A percentile compares a stretch with the other conserved stretches of the same genome.
Conservation (phyloP, 2,113 vertebrate genomes). For the Cottus gobio region DNA sequence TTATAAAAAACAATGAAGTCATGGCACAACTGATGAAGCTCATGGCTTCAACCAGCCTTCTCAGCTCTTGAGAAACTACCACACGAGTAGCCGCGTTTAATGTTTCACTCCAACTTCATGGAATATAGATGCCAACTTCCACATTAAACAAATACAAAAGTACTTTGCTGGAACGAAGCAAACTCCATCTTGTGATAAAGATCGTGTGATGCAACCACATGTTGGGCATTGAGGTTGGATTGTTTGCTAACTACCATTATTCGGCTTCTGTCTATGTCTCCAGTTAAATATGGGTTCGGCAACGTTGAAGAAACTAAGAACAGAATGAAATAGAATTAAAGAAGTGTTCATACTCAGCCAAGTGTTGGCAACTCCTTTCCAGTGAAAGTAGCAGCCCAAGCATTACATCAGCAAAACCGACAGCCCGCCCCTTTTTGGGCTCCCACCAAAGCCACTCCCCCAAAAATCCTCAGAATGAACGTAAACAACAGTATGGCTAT, state of each 20-base stretch:
- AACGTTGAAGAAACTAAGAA: no score
- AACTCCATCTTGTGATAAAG: neutral
- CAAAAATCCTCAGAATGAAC: neutral
- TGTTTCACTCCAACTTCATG: neutral
- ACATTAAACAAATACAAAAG: conserved; percentile 8
- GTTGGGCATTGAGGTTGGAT: neutral
- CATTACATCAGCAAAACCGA: no score
- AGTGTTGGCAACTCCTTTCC: no score
- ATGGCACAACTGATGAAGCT: neutral
- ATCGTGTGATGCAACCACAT: neutral
- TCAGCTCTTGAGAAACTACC: neutral
- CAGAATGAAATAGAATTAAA: no score
- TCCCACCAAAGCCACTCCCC: no score
- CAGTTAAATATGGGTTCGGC: neutral
- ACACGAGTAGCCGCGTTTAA: neutral
- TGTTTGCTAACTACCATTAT: neutral
- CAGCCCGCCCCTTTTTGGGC: no score
- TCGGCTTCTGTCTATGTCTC: neutral
- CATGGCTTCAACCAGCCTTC: neutral
- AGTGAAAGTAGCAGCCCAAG: no score
- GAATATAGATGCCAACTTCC: neutral
- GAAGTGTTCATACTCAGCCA: no score
- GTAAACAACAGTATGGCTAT: neutral
- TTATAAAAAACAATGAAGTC: neutral
- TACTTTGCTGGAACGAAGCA: neutral